Conservation (phyloP, 1,140 invertebrate species). For the Leptinotarsa texana region DNA sequence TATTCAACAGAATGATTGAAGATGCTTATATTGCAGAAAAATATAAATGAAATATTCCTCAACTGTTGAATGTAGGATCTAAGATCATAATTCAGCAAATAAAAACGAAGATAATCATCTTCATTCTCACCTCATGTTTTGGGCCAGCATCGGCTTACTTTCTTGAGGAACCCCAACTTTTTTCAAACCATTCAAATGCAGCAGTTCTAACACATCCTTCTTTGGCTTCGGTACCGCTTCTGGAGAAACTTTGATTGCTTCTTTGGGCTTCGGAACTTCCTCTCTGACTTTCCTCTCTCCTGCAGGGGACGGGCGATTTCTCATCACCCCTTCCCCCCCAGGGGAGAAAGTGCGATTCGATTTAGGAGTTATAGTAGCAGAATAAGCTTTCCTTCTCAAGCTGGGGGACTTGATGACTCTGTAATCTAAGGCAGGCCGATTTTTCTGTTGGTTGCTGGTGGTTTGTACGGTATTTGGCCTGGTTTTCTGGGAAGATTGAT, state of each 20-base stretch:
- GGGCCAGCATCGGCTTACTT: not conserved
- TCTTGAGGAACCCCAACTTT: not conserved
- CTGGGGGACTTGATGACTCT: conserved; percentile 32
- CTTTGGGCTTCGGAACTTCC: not conserved
- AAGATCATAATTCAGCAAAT: no score
- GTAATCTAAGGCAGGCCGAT: conserved; percentile 21
- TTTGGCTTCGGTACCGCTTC: not conserved
- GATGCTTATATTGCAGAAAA: no score
- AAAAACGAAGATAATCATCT: no score
- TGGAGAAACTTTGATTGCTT: not conserved
- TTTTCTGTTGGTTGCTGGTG: not conserved
- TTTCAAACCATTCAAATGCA: not conserved
- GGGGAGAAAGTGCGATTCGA: not conserved
- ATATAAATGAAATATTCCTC: no score
- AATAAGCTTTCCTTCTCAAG: conserved; percentile 34
- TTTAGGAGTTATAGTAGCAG: conserved; percentile 23
- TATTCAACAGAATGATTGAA: no score
- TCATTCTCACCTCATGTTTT: not conserved
- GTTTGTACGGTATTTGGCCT: conserved; percentile 21
- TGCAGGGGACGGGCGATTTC: not conserved
- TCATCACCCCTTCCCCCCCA: not conserved
- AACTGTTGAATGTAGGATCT: no score
- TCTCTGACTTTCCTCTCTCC: not conserved
- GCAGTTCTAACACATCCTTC: not conserved
- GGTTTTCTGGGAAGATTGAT: not conserved